Evolutionary conservation across 1,140 invertebrate species (phyloP), one percentile per base, ranked within the genome.

Genomic region (Diachasma alloeum): DNA sequence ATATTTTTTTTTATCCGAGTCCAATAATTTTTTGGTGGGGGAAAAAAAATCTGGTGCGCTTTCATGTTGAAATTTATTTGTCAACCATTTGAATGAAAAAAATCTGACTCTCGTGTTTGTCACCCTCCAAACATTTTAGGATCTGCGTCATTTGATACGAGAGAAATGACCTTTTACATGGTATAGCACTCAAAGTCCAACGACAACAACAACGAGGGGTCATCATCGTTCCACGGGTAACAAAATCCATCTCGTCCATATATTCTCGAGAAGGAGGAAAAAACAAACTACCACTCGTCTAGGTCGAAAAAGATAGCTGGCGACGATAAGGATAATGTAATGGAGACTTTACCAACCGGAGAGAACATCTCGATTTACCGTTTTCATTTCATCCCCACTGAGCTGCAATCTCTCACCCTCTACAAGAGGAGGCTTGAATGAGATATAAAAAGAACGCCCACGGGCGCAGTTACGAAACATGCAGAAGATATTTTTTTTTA

Each of bases 361-460:
- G 69, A 56, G 26, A 70, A 70, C 37, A 70, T 48, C 69, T 72
- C 69, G 39, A 72, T 72, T 56, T 68, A 68, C 66, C 31, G 36
- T 13, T 39, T 39, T 68, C 66, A 68, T 63, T 63, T 63, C 59
- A 63, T 63, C 59, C 59, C 59, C 59, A 26, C 59, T 63, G 24
- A 13, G 19, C 19, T 24, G 24, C 59, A 63, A 26, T 63, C 24
- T 63, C 59, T 63, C 59, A 53, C 17, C 17, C 17, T 19, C 9
- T 53, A 53, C 39, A 42, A 42, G 39, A 42, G 13, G 39, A 42
- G 39, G 39, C 13, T 13, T 42, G 9, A 10, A 10, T 42, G 39
- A 42, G 39, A 42, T 13, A 42, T 42, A 11, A 42, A 42, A 42
- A 42, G 13, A 42, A 42, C 39, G 13, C 39, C 39, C 39, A 42